phyloP scores from a whole-genome alignment of 2,797 vertebrate genomes.

The Lagorchestes hirsutus region DNA sequence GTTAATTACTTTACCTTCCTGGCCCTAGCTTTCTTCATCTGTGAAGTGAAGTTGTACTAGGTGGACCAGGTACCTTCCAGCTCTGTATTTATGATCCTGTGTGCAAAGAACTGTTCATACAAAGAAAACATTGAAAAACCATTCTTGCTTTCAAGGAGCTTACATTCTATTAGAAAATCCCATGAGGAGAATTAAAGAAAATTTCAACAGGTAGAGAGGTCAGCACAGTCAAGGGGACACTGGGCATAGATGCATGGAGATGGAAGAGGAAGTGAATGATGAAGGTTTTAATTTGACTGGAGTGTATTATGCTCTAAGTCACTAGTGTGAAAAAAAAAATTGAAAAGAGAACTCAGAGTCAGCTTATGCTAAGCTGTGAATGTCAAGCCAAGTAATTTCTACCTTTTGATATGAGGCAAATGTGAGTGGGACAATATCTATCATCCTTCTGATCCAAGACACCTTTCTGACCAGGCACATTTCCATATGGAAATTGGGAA shows the following conservation, averaged over 20 bases:
- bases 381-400: neutral
- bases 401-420: neutral
- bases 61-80: neutral
- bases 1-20: neutral
- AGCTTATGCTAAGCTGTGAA: neutral
- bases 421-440: neutral
- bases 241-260: too few relatives aligned
- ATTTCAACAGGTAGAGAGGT: too few relatives aligned
- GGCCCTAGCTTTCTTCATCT: neutral
- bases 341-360: neutral
- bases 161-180: too few relatives aligned
- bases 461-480: neutral
- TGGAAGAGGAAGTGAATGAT: neutral
- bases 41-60: neutral
- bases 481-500: neutral
- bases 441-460: neutral
- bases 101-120: too few relatives aligned
- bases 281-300: neutral
- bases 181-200: too few relatives aligned
- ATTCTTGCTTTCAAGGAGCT: too few relatives aligned
- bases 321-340: neutral
- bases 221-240: too few relatives aligned
- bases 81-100: neutral
- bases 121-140: too few relatives aligned
- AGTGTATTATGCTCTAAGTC: neutral